These are phyloP conservation scores for Rallus crepitans DNA, from an alignment of 2,797 vertebrate genomes.

Conservation along the genomic window DNA sequence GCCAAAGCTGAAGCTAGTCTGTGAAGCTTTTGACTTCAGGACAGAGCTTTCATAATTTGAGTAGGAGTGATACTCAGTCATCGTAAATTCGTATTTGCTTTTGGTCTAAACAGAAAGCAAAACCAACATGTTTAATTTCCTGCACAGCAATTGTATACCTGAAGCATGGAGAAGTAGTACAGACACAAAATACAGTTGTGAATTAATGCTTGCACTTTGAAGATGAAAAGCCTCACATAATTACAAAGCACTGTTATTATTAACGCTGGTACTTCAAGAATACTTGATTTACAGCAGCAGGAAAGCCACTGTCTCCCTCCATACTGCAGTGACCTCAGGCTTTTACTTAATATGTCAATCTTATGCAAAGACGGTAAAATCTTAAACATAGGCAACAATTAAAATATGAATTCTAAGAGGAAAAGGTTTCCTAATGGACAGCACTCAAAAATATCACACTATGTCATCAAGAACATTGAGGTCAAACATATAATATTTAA, in stretches of 20 bases:
- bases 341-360: constrained; percentile 13
- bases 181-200: constrained; percentile 24
- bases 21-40: neutral
- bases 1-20: constrained; percentile 73
- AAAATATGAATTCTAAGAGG: neutral
- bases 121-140: constrained; percentile 50
- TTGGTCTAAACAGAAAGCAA: constrained; percentile 84
- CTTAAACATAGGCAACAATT: neutral
- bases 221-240: constrained; percentile 61
- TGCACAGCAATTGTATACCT: constrained; percentile 19
- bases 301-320: constrained; percentile 21
- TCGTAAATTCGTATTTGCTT: constrained; percentile 87
- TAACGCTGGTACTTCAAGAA: constrained; percentile 35
- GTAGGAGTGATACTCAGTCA: constrained; percentile 85
- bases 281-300: constrained; percentile 37
- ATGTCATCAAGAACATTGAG: neutral
- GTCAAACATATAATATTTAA: neutral
- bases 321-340: constrained; percentile 11
- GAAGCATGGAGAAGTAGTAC: constrained; percentile 24
- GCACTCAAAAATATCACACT: neutral
- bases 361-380: neutral
- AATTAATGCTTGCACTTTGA: constrained; percentile 69
- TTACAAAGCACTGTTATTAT: constrained; percentile 59
- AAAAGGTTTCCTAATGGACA: neutral
- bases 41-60: constrained; percentile 79